Percentiles rank a stretch among this genome's conserved stretches.
phyloP scores from a whole-genome alignment of 2,113 vertebrate species.

The Oryzias javanicus region DNA sequence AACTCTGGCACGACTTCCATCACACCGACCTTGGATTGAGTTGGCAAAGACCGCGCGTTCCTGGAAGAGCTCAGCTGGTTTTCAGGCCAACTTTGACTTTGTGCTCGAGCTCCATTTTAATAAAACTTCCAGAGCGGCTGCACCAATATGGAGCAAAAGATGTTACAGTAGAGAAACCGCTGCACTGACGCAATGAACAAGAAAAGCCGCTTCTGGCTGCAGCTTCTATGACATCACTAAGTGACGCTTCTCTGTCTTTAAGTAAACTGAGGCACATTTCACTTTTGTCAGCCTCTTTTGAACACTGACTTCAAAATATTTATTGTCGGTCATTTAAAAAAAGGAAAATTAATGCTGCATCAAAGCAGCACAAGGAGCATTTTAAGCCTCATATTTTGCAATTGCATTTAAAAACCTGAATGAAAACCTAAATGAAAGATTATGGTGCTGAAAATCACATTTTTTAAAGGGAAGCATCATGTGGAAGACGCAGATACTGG shows the following conservation, averaged over 20 bases:
- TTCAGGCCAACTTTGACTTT: neutral
- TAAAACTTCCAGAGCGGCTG: accelerated
- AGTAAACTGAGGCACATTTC: neutral
- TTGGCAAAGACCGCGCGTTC: neutral
- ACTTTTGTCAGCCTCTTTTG: neutral
- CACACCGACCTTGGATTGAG: neutral
- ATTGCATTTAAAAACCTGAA: neutral
- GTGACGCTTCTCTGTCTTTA: neutral
- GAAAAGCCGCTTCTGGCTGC: neutral
- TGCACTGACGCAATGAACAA: neutral
- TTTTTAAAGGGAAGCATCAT: slow-evolving; percentile 8
- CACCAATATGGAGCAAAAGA: neutral
- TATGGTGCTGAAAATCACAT: no score
- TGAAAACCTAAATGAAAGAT: no score
- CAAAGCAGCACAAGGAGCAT: no score
- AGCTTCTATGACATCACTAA: neutral
- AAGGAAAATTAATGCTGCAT: no score
- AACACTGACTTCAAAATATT: no score
- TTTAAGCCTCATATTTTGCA: no score
- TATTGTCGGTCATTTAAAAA: no score
- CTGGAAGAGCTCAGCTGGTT: neutral
- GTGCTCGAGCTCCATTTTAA: neutral
- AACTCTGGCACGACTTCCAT: neutral
- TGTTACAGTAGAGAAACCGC: neutral
- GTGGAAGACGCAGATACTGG: slow-evolving; percentile 22